Percentiles rank a stretch among this genome's conserved stretches.
These are phyloP conservation scores for Silurus lanzhouensis DNA, from an alignment of 2,797 vertebrate genomes.

Conservation along the genomic window DNA sequence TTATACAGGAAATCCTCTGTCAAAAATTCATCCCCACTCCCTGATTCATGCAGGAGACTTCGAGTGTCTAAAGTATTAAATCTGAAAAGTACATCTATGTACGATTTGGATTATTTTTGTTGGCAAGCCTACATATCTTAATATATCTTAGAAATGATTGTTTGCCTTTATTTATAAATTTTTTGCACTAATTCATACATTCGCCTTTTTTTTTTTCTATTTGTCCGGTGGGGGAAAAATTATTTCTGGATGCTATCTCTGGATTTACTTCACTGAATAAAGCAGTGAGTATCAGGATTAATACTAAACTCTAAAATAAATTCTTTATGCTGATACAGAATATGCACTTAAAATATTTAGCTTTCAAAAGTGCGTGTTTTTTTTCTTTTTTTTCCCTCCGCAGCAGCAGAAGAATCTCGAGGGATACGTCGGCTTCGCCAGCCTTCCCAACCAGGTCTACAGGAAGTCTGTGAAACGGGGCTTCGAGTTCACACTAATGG, in stretches of 20 bases:
- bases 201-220: conserved; percentile 1
- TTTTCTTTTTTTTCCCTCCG: conserved; percentile 26
- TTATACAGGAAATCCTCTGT: not conserved
- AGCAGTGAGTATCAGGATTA: not conserved
- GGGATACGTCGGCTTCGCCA: conserved; percentile 98
- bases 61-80: not conserved
- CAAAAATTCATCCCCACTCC: not conserved
- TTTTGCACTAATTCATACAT: conserved; percentile 1
- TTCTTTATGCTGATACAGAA: not conserved
- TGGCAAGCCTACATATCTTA: not conserved
- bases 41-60: not conserved
- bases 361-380: conserved; percentile 20
- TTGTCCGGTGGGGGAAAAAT: conserved; percentile 48
- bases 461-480: conserved; percentile 98
- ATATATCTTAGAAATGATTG: not conserved
- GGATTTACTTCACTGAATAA: conserved; percentile 17
- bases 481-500: conserved; percentile 99
- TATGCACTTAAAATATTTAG: not conserved
- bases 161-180: not conserved
- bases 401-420: conserved; percentile 99
- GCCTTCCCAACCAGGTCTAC: conserved; percentile 98
- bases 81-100: not conserved
- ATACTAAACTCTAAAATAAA: too few relatives aligned
- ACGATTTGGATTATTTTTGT: not conserved
- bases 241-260: conserved; percentile 19